Evolutionary conservation across 1,140 invertebrate genomes (phyloP).

Genomic region (Drosophila azteca): DNA sequence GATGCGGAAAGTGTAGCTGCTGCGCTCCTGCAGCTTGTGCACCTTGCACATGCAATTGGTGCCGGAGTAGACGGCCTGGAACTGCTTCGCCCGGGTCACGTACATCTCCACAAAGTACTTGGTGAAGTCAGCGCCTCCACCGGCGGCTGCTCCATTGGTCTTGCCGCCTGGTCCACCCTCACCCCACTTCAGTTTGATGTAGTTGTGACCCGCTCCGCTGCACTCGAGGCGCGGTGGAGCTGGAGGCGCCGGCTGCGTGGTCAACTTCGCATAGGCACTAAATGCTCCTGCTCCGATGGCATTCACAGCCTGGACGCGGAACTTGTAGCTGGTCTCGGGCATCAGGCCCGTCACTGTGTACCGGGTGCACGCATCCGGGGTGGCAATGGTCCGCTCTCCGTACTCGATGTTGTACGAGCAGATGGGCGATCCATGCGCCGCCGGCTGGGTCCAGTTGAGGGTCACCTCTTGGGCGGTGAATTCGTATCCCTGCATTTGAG

Average conservation of each 20-base stretch:
- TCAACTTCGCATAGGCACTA: conserved; percentile 88
- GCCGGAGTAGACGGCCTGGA: conserved; percentile 91
- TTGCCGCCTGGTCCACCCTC: conserved; percentile 78
- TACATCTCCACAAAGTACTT: conserved; percentile 93
- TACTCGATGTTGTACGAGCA: conserved; percentile 90
- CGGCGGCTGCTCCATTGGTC: conserved; percentile 84
- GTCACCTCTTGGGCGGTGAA: conserved; percentile 88
- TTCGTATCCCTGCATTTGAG: conserved; percentile 86
- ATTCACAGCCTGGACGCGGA: conserved; percentile 92
- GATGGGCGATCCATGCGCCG: conserved; percentile 89
- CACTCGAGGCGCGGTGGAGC: conserved; percentile 90
- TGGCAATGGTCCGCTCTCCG: conserved; percentile 86
- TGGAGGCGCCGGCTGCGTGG: conserved; percentile 91
- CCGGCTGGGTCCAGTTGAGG: conserved; percentile 89
- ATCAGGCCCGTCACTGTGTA: conserved; percentile 85
- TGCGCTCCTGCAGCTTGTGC: conserved; percentile 91
- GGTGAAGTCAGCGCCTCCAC: conserved; percentile 85
- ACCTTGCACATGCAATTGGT: conserved; percentile 90
- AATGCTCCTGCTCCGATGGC: conserved; percentile 91
- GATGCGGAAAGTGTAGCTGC: conserved; percentile 91
- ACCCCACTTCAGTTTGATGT: conserved; percentile 93
- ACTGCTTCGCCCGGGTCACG: conserved; percentile 87
- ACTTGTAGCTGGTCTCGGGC: conserved; percentile 87
- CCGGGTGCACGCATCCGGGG: conserved; percentile 85
- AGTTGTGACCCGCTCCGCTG: conserved; percentile 89